A percentile compares a stretch with the other conserved stretches of the same genome.
phyloP scores from a whole-genome alignment of 2,797 vertebrate genomes.

The Sebastes kiyomatsui region DNA sequence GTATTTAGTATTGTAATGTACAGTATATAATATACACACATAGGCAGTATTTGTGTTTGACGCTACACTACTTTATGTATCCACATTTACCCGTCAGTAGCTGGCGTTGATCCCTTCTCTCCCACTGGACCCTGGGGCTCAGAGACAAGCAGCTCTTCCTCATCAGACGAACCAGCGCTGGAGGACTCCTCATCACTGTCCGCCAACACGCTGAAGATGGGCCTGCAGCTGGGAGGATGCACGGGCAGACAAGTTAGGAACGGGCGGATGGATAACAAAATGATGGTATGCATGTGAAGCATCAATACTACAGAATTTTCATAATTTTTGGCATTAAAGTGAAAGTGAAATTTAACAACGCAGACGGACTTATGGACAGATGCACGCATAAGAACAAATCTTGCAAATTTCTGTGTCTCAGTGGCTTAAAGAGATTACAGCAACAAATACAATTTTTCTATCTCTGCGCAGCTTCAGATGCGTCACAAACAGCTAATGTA shows the following conservation, averaged over 20 bases:
- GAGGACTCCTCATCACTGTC: constrained; percentile 92
- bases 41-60: not conserved
- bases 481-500: not conserved
- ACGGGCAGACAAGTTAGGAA: not conserved
- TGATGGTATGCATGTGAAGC: not conserved
- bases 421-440: not conserved
- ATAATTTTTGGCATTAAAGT: not conserved
- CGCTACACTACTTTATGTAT: not conserved
- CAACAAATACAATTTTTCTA: not conserved
- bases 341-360: not conserved
- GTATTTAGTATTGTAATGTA: not conserved
- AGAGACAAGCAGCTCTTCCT: constrained; percentile 82
- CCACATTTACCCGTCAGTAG: constrained; percentile 82
- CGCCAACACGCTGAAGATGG: constrained; percentile 82
- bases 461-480: not conserved
- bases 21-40: not conserved
- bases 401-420: not conserved
- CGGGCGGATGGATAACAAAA: not conserved
- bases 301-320: not conserved
- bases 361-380: not conserved
- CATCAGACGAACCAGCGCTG: constrained; percentile 89
- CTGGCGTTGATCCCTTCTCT: constrained; percentile 72
- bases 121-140: constrained; percentile 74
- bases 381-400: not conserved
- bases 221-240: constrained; percentile 60